Evolutionary conservation across 2,888 invertebrate species (phyloP).

Genomic region (Pediacus dermestoides): DNA sequence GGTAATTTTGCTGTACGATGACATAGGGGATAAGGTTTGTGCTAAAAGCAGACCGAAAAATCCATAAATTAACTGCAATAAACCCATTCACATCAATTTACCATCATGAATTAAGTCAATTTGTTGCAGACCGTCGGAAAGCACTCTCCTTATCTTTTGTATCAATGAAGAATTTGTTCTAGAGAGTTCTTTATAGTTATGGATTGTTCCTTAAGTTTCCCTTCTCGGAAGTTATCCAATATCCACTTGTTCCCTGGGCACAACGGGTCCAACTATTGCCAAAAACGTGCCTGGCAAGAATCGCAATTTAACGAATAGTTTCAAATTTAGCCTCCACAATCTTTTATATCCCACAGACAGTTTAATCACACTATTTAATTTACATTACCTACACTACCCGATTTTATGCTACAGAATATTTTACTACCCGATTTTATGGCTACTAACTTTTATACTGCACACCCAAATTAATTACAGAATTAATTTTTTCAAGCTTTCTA

Average conservation of each 20-base stretch:
- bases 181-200: slow-evolving; percentile 34
- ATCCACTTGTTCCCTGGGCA: slow-evolving; percentile 21
- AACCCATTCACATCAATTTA: slow-evolving; percentile 7
- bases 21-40: too few species aligned
- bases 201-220: slow-evolving; percentile 37
- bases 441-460: not conserved
- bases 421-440: slow-evolving; percentile 1
- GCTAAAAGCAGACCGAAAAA: not conserved
- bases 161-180: slow-evolving; percentile 36
- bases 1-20: slow-evolving; percentile 2
- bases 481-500: too few species aligned
- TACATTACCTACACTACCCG: not conserved
- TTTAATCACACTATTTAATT: slow-evolving; percentile 2
- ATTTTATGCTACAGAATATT: slow-evolving; percentile 2
- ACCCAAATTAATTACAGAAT: not conserved
- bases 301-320: slow-evolving; percentile 3
- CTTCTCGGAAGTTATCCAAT: slow-evolving; percentile 35
- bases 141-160: slow-evolving; percentile 35
- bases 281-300: slow-evolving; percentile 26
- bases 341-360: slow-evolving; percentile 1
- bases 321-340: slow-evolving; percentile 1
- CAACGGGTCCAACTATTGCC: slow-evolving; percentile 17
- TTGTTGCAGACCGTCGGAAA: slow-evolving; percentile 35
- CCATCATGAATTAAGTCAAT: slow-evolving; percentile 35
- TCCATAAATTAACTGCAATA: slow-evolving; percentile 7